These are phyloP conservation scores for Drosophila nasuta DNA, from an alignment of 1,140 invertebrate species.

Conservation along the genomic window DNA sequence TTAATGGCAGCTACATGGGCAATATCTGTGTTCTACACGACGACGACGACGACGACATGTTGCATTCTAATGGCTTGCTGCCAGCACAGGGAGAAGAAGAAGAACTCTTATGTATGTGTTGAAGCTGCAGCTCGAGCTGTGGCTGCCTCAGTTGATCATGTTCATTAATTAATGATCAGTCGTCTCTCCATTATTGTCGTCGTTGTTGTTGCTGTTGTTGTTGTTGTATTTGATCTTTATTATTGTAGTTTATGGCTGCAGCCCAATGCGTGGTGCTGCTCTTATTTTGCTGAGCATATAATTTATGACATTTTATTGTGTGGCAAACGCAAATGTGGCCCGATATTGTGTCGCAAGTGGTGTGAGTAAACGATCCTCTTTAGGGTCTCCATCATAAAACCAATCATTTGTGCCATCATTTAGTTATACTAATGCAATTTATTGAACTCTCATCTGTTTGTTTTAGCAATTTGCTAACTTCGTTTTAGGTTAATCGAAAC, in stretches of 20 bases:
- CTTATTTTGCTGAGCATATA: constrained; percentile 62
- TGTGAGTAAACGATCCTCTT: constrained; percentile 25
- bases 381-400: not conserved
- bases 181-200: constrained; percentile 32
- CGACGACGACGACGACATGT: constrained; percentile 68
- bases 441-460: not conserved
- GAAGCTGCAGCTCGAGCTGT: constrained; percentile 4
- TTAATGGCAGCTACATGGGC: constrained; percentile 37
- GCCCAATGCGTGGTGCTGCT: constrained; percentile 73
- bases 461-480: no score
- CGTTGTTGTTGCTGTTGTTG: constrained; percentile 16
- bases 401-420: constrained; percentile 5
- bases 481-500: no score
- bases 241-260: constrained; percentile 75
- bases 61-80: constrained; percentile 74
- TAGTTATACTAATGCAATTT: not conserved
- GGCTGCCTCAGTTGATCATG: constrained; percentile 69
- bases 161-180: constrained; percentile 83
- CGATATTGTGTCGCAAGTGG: constrained; percentile 1
- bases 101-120: constrained; percentile 54
- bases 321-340: constrained; percentile 67
- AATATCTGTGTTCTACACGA: constrained; percentile 65
- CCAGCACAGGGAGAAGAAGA: not conserved
- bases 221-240: constrained; percentile 69
- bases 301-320: constrained; percentile 83